These are phyloP conservation scores for Noctua comes DNA, from an alignment of 2,888 invertebrate genomes.

Conservation along the genomic window DNA sequence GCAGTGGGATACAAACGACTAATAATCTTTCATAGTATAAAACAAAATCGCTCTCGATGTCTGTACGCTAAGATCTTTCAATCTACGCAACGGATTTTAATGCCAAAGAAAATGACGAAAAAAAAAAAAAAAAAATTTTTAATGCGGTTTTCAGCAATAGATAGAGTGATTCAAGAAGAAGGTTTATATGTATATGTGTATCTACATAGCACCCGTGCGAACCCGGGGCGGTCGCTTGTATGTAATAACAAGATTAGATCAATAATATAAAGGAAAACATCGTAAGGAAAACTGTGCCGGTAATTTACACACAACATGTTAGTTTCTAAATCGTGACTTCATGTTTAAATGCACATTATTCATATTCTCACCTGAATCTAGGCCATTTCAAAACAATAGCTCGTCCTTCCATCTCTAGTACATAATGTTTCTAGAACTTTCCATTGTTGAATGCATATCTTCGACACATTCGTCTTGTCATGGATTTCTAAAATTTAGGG, in stretches of 20 bases:
- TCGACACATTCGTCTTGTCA: neutral
- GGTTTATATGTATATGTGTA: no score
- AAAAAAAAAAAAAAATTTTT: no score
- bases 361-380: constrained; percentile 13
- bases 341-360: constrained; percentile 29
- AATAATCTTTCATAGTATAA: no score
- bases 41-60: no score
- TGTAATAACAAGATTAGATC: neutral
- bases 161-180: no score
- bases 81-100: no score
- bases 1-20: no score
- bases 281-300: neutral
- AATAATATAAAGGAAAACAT: neutral
- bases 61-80: no score
- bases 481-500: neutral
- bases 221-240: no score
- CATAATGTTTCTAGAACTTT: constrained; percentile 20
- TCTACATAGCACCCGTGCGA: no score
- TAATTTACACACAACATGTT: neutral
- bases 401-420: constrained; percentile 1
- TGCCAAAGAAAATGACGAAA: no score
- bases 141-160: no score
- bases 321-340: constrained; percentile 25
- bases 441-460: constrained; percentile 7
- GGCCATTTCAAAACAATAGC: constrained; percentile 30